Conservation (phyloP, 2,797 vertebrate genomes). For the Lagodon rhomboides region DNA sequence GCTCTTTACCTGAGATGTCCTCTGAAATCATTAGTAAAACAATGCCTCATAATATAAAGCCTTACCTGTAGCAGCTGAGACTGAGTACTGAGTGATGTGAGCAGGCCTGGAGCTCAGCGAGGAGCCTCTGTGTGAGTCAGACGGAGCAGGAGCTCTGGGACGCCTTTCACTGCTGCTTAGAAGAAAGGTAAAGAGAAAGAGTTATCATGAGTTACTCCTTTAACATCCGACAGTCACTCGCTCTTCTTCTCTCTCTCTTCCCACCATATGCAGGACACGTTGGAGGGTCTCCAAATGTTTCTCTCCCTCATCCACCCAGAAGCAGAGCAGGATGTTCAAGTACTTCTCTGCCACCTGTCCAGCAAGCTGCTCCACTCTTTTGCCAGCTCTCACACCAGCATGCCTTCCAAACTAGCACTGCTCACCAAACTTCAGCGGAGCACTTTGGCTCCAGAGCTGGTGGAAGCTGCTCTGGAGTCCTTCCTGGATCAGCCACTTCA, state of each 20-base stretch:
- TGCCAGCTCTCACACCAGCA: neutral
- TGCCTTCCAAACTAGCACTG: neutral
- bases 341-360: constrained; percentile 2
- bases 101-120: constrained; percentile 19
- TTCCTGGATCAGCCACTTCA: neutral
- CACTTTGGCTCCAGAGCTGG: neutral
- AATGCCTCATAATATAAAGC: neutral
- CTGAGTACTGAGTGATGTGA: neutral
- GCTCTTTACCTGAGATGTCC: neutral
- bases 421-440: neutral
- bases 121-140: neutral
- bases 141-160: constrained; percentile 14
- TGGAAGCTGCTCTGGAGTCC: neutral
- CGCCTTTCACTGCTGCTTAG: constrained; percentile 5
- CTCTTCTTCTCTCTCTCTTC: neutral
- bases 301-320: neutral
- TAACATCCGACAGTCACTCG: neutral
- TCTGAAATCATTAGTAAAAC: neutral
- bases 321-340: neutral
- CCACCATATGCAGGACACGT: neutral
- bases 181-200: neutral
- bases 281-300: constrained; percentile 30
- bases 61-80: neutral
- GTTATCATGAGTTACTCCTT: neutral
- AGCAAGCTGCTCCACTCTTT: neutral